Base-by-base conservation (phyloP, 2,888 invertebrate species). In the Hoplodrina blanda region DNA sequence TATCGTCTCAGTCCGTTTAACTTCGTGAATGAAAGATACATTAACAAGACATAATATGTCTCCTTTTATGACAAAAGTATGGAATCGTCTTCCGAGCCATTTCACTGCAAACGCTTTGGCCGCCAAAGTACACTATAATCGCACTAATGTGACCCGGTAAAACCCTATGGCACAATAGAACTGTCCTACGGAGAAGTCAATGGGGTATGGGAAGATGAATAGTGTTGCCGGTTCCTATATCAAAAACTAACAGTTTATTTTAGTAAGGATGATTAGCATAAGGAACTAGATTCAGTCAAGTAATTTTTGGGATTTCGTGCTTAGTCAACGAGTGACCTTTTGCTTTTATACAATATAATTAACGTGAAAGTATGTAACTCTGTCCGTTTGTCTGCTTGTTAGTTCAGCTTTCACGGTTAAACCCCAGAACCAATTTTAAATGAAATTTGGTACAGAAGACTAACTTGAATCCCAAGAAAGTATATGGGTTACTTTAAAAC, bases 171-270 rank as follows among this genome's bases (percentile, higher is more conserved):
- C 53, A 67, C 61, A 78, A 78, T 52, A 55, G 62, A 37, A 53
- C 55, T n/a, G 33, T 19, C 49, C 11, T 15, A 59, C 62, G 62
- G 75, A 79, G 75, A 69, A 75, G 44, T 30, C 70, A 80, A 78
- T 78, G 70, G 55, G 44, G 37, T 60, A 50, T 55, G 44, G n/a
- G 15, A 65, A 65, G 55, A 65, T 13, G 20, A n/a, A 79, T 55
- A 15, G 44, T 30, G 11, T n/a, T 50, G 4, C n/a, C 54, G 25
- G 62, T 62, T 41, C 11, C 17, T n/a, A 15, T 46, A 13, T 19
- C 37, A 13, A 17, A 44, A 46, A 19, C 15, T 2, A 56, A 25
- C 17, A 19, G 17, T 10, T 64, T 52, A 41, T 19, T 11, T 41
- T 61, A 25, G 11, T 30, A 13, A 52, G 19, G n/a, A 25, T 25